Base-by-base conservation (phyloP, 1,140 invertebrate genomes). In the Archivesica marissinica region DNA sequence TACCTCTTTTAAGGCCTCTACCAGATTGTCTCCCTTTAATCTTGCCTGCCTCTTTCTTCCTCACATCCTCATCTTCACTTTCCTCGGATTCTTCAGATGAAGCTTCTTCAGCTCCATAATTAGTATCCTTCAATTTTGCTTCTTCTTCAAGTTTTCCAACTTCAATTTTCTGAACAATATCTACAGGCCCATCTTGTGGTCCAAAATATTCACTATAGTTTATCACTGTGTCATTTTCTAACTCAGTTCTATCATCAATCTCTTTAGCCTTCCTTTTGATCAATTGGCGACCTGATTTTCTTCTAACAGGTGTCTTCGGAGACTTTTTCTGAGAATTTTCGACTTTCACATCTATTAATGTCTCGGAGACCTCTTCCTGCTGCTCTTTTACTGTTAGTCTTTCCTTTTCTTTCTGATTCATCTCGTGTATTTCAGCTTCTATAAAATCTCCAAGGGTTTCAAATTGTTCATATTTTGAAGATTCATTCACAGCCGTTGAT, bases 381-480 rank as follows among this genome's bases (percentile, higher is more conserved):
- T 33, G 68, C 9, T 72, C 68, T 25, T 72, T 72, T 17, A 64
- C 15, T 13, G 38, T 64, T 3, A 39, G 25, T 38, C 39, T 47
- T 33, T 81, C 56, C 13, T 50, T 74, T 56, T 74, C 54, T 64
- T 72, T 74, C 38, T 59, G 80, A 54, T 83, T 83, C 13, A 83
- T 83, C 44, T 83, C 80, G 33, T 83, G 54, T 11, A 83, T 83
- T 38, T 83, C 80, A 33, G 80, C 64, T 83, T 83, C 80, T 44
- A 83, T 74, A 38, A 83, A 83, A 30, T 83, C 66, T n/a, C 80
- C 80, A 20, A 83, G 35, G 20, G 68, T 81, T 54, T 81, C 79
- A 81, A 81, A 72, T 20, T 79, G 76, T 23, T 79, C 59, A 79
- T 61, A 64, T 23, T 81, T 81, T 3, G 6, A 9, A 28, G 35